These are phyloP conservation scores for Trigoniulus corallinus DNA, from an alignment of 1,140 invertebrate species.

Conservation along the genomic window DNA sequence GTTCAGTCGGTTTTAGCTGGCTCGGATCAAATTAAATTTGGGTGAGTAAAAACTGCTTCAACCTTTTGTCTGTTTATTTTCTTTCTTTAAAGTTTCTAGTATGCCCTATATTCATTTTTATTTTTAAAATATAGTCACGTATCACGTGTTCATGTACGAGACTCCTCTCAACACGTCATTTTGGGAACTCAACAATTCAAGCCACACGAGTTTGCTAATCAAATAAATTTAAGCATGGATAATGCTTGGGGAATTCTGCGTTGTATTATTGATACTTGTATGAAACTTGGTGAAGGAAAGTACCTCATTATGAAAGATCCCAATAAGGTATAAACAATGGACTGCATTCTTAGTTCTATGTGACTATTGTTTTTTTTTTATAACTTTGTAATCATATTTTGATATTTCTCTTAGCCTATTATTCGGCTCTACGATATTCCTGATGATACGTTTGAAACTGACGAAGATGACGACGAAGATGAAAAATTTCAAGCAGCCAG, in stretches of 20 bases:
- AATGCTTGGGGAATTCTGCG: constrained; percentile 98
- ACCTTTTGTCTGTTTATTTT: not conserved
- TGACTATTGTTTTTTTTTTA: not conserved
- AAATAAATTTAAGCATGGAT: constrained; percentile 99
- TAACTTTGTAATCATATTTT: not conserved
- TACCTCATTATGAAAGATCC: constrained; percentile 99
- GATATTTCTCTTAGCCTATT: constrained; percentile 44
- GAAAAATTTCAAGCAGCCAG: constrained; percentile 26
- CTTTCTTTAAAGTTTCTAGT: too few species aligned
- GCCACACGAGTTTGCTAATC: constrained; percentile 93
- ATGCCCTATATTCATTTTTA: not conserved
- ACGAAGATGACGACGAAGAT: constrained; percentile 71
- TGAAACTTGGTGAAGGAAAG: constrained; percentile 92
- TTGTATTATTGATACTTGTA: constrained; percentile 93
- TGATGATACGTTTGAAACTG: constrained; percentile 96
- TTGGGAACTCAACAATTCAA: constrained; percentile 97
- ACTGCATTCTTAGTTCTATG: not conserved
- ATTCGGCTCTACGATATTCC: constrained; percentile 94
- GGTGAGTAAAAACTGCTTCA: constrained; percentile 32
- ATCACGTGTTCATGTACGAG: constrained; percentile 76
- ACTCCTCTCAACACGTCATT: constrained; percentile 92
- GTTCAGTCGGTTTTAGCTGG: constrained; percentile 90
- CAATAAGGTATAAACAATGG: constrained; percentile 46
- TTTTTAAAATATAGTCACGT: constrained; percentile 50
- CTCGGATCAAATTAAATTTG: constrained; percentile 95